A percentile compares a stretch with the other conserved stretches of the same genome.
Evolutionary conservation across 2,888 invertebrate species (phyloP).

Genomic region (Drosophila lacicola): DNA sequence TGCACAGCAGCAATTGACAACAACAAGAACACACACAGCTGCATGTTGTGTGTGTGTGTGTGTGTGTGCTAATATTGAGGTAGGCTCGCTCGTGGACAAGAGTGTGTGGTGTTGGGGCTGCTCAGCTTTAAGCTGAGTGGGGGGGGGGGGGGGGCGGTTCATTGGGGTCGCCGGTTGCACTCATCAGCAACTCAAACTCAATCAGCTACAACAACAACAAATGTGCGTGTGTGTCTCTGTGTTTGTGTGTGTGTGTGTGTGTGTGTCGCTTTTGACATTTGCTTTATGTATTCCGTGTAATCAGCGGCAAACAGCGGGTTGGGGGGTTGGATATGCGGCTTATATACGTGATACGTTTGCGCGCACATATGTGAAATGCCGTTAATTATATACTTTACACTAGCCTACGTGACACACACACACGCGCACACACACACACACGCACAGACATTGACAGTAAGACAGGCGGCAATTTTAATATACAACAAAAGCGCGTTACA

Average conservation of each 20-base stretch:
- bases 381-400: conserved; percentile 78
- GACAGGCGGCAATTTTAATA: conserved; percentile 74
- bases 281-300: conserved; percentile 77
- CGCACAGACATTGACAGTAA: conserved; percentile 36
- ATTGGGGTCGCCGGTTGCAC: conserved; percentile 65
- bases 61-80: conserved; percentile 63
- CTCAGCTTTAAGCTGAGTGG: conserved; percentile 8
- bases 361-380: conserved; percentile 62
- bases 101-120: conserved; percentile 8
- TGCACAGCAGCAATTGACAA: conserved; percentile 35
- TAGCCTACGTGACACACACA: conserved; percentile 57
- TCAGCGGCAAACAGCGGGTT: conserved; percentile 45
- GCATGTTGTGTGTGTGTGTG: background rate
- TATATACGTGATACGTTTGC: conserved; percentile 64
- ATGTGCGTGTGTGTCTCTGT: conserved; percentile 33
- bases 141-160: conserved; percentile 15
- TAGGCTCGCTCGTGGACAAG: conserved; percentile 48
- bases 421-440: conserved; percentile 8
- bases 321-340: conserved; percentile 28
- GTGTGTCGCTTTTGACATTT: conserved; percentile 78
- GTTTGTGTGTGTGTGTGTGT: conserved; percentile 49
- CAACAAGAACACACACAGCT: conserved; percentile 15
- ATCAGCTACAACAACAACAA: conserved; percentile 56
- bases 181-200: conserved; percentile 77
- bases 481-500: conserved; percentile 74